These are phyloP conservation scores for Tribolium freemani DNA, from an alignment of 2,888 invertebrate genomes.

Conservation along the genomic window DNA sequence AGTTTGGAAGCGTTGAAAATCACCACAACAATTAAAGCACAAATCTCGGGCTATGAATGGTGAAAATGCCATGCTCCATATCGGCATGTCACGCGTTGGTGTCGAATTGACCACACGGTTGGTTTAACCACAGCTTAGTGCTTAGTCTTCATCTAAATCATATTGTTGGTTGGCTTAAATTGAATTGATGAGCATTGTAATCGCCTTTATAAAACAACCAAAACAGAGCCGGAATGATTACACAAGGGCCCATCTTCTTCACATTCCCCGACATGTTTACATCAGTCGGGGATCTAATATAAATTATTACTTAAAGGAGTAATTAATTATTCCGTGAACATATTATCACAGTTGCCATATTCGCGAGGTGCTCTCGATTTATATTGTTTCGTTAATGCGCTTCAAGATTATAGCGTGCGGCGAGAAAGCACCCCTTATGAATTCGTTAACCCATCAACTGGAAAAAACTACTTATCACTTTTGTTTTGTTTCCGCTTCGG, in stretches of 20 bases:
- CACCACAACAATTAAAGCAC: conserved; percentile 2
- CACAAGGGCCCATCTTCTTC: neutral
- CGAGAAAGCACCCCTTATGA: neutral
- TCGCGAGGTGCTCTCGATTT: conserved; percentile 8
- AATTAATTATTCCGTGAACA: conserved; percentile 23
- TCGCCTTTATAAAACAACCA: conserved; percentile 22
- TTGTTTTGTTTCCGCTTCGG: neutral
- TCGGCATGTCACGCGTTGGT: neutral
- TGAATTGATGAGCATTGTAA: conserved; percentile 2
- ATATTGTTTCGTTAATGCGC: conserved; percentile 17
- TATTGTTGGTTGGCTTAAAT: conserved; percentile 16
- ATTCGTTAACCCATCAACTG: neutral
- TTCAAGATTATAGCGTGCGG: conserved; percentile 7
- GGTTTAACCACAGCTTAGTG: conserved; percentile 23
- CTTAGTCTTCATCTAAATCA: conserved; percentile 25
- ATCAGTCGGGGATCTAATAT: conserved; percentile 6
- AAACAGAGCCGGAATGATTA: neutral
- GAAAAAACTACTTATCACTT: neutral
- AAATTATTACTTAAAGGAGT: conserved; percentile 25
- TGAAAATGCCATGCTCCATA: neutral
- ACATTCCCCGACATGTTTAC: conserved; percentile 20
- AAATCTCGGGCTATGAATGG: conserved; percentile 1
- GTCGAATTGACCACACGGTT: conserved; percentile 10
- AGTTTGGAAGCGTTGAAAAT: neutral
- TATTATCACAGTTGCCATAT: conserved; percentile 10